phyloP scores from a whole-genome alignment of 2,113 vertebrate species.

The Mus pahari region DNA sequence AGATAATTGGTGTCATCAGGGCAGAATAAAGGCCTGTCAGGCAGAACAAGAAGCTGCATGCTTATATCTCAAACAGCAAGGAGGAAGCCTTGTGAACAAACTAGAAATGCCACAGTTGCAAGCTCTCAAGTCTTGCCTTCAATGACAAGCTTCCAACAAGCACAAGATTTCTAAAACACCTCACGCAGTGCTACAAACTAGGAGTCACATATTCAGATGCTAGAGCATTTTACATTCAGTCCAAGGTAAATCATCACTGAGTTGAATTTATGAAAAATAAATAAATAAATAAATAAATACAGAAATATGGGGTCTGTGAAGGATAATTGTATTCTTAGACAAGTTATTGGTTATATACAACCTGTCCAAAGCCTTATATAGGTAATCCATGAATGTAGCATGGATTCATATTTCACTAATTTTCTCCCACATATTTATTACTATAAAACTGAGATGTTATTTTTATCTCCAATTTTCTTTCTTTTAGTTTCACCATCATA shows the following conservation, averaged over 20 bases:
- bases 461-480: not conserved
- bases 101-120: not conserved
- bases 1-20: not conserved
- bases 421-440: not conserved
- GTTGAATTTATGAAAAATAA: not conserved
- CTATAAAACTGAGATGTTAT: not conserved
- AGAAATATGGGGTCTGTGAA: not conserved
- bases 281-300: not conserved
- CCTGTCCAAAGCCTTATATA: not conserved
- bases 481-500: not conserved
- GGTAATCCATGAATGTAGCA: not conserved
- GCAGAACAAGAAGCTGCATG: not conserved
- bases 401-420: not conserved
- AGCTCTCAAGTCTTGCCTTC: not conserved
- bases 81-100: too few relatives aligned
- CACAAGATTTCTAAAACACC: not conserved
- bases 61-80: not conserved
- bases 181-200: not conserved
- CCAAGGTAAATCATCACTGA: not conserved
- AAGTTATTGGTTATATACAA: not conserved
- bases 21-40: not conserved
- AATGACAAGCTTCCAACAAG: not conserved
- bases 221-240: not conserved
- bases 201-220: too few relatives aligned
- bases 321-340: not conserved